Percentiles rank a stretch among this genome's conserved stretches.
Evolutionary conservation across 2,888 invertebrate species (phyloP).

Genomic region (Norana najaformis): DNA sequence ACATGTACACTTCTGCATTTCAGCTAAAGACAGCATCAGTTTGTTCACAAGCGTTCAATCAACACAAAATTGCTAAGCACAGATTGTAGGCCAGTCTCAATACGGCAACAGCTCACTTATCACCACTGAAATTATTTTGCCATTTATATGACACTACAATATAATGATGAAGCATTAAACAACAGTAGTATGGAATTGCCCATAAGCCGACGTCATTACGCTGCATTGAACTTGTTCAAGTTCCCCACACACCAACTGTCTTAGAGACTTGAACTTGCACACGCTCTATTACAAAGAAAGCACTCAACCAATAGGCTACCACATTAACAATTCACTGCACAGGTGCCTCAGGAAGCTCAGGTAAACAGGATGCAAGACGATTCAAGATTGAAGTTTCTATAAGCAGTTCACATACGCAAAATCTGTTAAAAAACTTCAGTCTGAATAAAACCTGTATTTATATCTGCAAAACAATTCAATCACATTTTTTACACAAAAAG

Average conservation of each 20-base stretch:
- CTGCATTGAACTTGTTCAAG: neutral
- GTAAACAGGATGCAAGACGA: neutral
- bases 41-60: no score
- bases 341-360: neutral
- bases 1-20: no score
- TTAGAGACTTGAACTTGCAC: neutral
- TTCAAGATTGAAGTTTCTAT: neutral
- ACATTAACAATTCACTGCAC: neutral
- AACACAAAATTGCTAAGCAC: neutral
- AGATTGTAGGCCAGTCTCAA: neutral
- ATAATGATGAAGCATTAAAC: neutral
- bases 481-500: neutral
- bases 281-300: no score
- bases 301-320: neutral
- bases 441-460: neutral
- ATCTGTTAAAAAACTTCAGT: neutral
- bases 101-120: neutral
- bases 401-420: neutral
- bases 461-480: neutral
- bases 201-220: no score
- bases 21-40: no score
- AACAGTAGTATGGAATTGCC: neutral
- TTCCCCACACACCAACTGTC: no score
- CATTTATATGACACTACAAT: neutral
- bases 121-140: neutral